Conservation (phyloP, 1,140 invertebrate species). For the Parasteatoda tepidariorum region DNA sequence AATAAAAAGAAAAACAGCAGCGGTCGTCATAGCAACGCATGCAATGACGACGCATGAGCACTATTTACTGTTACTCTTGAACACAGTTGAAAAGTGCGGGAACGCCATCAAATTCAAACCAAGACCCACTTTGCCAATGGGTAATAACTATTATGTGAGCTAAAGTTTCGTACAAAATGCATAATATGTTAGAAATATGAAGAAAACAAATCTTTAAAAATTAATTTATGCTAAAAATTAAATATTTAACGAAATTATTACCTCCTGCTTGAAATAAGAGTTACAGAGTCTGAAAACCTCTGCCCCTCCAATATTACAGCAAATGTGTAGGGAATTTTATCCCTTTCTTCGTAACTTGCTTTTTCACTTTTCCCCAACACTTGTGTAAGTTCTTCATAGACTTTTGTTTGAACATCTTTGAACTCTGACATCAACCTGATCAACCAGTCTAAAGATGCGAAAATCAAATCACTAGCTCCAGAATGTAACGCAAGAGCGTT, state of each 20-base stretch:
- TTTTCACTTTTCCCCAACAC: slow-evolving; percentile 63
- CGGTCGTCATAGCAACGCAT: too few relatives aligned
- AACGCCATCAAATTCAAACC: too few relatives aligned
- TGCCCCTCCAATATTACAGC: slow-evolving; percentile 64
- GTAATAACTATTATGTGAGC: too few relatives aligned
- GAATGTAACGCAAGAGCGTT: slow-evolving; percentile 63
- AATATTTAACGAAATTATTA: background rate
- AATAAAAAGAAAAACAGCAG: too few relatives aligned
- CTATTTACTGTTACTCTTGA: too few relatives aligned
- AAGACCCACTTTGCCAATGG: too few relatives aligned
- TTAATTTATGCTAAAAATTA: background rate
- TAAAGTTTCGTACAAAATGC: background rate
- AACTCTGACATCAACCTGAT: slow-evolving; percentile 64
- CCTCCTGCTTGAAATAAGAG: slow-evolving; percentile 14
- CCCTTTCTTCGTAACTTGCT: slow-evolving; percentile 62
- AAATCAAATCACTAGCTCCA: slow-evolving; percentile 67
- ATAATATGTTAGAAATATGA: background rate
- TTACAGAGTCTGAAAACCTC: slow-evolving; percentile 62
- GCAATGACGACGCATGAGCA: too few relatives aligned
- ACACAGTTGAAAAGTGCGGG: too few relatives aligned
- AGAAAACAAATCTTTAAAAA: background rate
- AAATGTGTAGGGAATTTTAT: slow-evolving; percentile 63
- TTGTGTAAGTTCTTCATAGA: slow-evolving; percentile 65
- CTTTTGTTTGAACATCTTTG: slow-evolving; percentile 67
- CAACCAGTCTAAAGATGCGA: slow-evolving; percentile 66